Evolutionary conservation across 2,797 vertebrate genomes (phyloP), one percentile per base, ranked within the genome.

Genomic region (Platyrinchus mystaceus): DNA sequence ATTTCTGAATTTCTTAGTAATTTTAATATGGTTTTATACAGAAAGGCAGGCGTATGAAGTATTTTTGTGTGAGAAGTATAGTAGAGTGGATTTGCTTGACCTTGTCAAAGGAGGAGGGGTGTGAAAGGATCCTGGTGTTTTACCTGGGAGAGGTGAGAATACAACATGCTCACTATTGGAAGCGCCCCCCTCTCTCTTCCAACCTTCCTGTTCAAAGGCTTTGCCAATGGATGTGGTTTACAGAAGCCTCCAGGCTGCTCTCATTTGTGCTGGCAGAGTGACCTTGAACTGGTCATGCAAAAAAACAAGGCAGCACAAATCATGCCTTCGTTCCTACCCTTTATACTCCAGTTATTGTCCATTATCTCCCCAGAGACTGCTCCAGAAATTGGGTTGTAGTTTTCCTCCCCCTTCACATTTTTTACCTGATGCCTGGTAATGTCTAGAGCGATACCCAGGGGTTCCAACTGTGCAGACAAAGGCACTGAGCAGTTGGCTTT

Each of bases 391-490:
- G 41, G 55, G 22, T 16, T 89, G 21, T 14, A 47, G 7, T 28
- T 90, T 58, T 68, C 7, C 16, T 67, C 26, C 32, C 6, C 34
- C 6, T 39, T 41, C 52, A 10, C 32, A 6, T n/a, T 70, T 70
- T 80, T 87, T 17, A 22, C 63, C 52, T 79, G 63, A 3, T 41
- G 17, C 71, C 50, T 46, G 50, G 17, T 20, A 18, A 10, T 15
- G 21, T 53, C 73, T 55, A 5, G 21, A 52, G 64, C 3, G 5
- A 23, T 6, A 22, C 69, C 12, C 77, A 37, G 34, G 10, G 39
- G 6, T 22, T 74, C 41, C 74, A 36, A 30, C 53, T 2, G 1
- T 36, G 10, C 32, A 34, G 32, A n/a, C 3, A 0, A 4, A 24
- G 36, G 27, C 41, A 41, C 59, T 68, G 53, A 10, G 26, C 53